Percentiles rank a stretch among this genome's conserved stretches.
Conservation (phyloP, 2,113 vertebrate species). For the Apodemus sylvaticus region DNA sequence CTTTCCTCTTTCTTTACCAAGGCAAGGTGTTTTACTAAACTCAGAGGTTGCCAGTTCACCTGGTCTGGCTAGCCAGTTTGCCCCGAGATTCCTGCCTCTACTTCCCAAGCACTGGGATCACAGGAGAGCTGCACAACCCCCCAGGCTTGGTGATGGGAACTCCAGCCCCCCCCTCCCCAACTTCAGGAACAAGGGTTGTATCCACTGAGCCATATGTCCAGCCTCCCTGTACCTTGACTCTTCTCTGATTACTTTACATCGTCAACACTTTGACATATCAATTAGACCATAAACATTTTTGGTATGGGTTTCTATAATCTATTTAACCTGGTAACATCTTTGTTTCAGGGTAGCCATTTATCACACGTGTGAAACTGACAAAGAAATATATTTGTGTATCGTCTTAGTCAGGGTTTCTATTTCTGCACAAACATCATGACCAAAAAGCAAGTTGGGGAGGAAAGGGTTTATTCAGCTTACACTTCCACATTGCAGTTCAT, state of each 20-base stretch:
- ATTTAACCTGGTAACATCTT: slow-evolving; percentile 34
- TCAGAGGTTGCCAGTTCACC: background rate
- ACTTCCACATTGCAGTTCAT: too few relatives aligned
- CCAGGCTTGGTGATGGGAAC: background rate
- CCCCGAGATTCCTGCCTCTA: background rate
- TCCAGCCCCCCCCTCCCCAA: background rate
- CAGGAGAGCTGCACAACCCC: too few relatives aligned
- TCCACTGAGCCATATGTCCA: background rate
- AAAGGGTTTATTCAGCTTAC: too few relatives aligned
- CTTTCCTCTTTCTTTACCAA: background rate
- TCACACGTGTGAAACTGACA: background rate
- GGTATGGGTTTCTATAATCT: background rate
- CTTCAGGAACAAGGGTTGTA: background rate
- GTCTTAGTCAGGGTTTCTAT: too few relatives aligned
- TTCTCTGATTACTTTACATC: background rate
- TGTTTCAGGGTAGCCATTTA: background rate
- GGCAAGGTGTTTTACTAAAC: background rate
- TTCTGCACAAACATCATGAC: too few relatives aligned
- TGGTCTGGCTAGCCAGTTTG: background rate
- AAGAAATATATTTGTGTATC: background rate
- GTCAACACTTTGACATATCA: background rate
- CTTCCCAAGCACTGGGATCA: background rate
- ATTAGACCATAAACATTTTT: background rate
- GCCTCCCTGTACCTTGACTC: too few relatives aligned
- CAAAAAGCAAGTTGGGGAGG: too few relatives aligned